Base-by-base conservation (phyloP, 2,113 vertebrate genomes). In the Misgurnus anguillicaudatus region DNA sequence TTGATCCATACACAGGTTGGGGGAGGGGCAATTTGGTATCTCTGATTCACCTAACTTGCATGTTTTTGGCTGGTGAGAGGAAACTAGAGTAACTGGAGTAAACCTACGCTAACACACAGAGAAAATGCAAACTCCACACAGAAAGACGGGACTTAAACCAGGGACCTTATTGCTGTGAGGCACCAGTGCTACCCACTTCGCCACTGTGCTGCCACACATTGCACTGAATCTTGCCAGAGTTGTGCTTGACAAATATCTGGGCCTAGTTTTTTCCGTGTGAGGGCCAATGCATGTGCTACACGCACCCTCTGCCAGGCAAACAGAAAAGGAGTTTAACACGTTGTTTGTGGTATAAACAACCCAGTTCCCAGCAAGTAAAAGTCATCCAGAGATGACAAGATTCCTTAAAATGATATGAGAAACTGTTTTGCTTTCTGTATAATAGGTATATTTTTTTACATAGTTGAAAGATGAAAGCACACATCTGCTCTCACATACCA, bases 231-330 rank as follows among this genome's bases (percentile, higher is more conserved):
- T 89, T 86, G 95, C 95, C 95, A 39, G 95, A 97, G 83, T 96
- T 97, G 87, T 91, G 89, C 81, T 88, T 94, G 0, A 92, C 90
- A 88, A 97, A 97, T 67, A 89, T 85, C 62, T 92, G 85, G 14
- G 94, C 94, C 96, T 95, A 97, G 11, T 88, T 79, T 83, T 90
- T 89, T 55, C 95, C 95, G n/a, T 0, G 62, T 85, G 10, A 51
- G 85, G 17, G 94, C 95, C 90, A 97, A 90, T 90, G 92, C 90
- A 79, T 95, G 94, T 31, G 95, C 95, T 70, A 95, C 89, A 21
- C 94, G 94, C 58, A 97, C 95, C 64, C 95, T 93, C 83, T 97
- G 95, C 96, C 95, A 96, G 64, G 95, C 92, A 58, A 96, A 85
- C 75, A 97, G 92, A 75, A 96, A 91, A 4, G 92, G 85, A 51